Base-by-base conservation (phyloP, 2,888 invertebrate genomes). In the Tenthredo livida region DNA sequence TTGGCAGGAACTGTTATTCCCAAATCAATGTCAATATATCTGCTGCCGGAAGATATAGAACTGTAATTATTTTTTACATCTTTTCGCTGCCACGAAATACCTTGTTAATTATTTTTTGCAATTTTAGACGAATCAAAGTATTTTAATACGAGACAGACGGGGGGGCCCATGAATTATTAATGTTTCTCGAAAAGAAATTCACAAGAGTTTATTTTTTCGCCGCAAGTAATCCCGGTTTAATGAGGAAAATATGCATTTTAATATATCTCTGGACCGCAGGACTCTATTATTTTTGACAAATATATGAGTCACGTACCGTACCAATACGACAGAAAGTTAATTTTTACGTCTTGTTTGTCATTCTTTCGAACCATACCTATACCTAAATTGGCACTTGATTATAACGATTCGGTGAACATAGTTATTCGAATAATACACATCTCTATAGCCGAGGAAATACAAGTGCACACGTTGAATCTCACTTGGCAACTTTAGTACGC, bases 1-100 rank as follows among this genome's bases (percentile, higher is more conserved):
- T 77, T 21, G 21, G 25, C 37, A 29, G 70, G 37, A 70, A 70
- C 10, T 70, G 37, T 70, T 37, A 70, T 70, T 17, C 37, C 17
- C 33, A 15, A 37, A 70, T 70, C 72, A 73, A 43, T 21, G 72
- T 43, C 72, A 73, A 73, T 73, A 73, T 73, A 73, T 73, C n/a
- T 43, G 40, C 40, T 43, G 72, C 40, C 72, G 72, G 21, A 73
- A 73, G 40, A 43, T 25, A 43, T 25, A 43, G 40, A 17, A 73
- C 21, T 10, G 21, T 73, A 21, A 73, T 73, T 73, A 73, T 77
- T 77, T 77, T 77, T 77, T 54, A 10, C 12, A 43, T 73, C 12
- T 73, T 21, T 43, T 43, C 21, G n/a, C 43, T 43, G 21, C 72
- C 43, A 2, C 25, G 25, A 33, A 50, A 54, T 54, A 50, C 2